Percentiles rank a stretch among this genome's conserved stretches.
Conservation (phyloP, 92 coral and sea anemone species). For the Galaxea fascicularis region DNA sequence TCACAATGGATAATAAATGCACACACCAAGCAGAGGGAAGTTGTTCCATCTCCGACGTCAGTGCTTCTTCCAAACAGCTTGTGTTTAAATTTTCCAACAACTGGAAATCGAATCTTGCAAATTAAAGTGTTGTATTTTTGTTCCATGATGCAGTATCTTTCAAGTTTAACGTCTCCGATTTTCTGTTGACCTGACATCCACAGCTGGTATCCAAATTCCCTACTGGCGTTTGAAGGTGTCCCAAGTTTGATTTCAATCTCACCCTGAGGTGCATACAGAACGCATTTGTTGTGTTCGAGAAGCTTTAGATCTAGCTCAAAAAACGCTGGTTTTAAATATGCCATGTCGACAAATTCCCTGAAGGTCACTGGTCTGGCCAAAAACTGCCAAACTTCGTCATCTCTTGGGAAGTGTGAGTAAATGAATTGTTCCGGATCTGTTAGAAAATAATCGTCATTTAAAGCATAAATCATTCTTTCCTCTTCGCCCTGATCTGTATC, state of each 20-base stretch:
- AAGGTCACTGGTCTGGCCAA: slow-evolving; percentile 18
- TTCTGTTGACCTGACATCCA: slow-evolving; percentile 23
- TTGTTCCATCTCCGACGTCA: neutral
- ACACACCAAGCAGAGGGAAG: neutral
- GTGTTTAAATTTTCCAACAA: slow-evolving; percentile 6
- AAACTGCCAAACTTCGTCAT: slow-evolving; percentile 2
- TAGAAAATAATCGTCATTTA: slow-evolving; percentile 4
- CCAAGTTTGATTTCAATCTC: slow-evolving; percentile 21
- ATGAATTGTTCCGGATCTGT: slow-evolving; percentile 18
- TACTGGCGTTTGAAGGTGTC: neutral
- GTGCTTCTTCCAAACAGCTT: slow-evolving; percentile 4
- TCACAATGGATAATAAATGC: slow-evolving; percentile 23
- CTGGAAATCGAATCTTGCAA: slow-evolving; percentile 30
- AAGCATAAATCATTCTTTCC: neutral
- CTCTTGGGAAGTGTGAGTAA: slow-evolving; percentile 8
- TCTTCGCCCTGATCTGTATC: neutral
- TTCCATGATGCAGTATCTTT: slow-evolving; percentile 29
- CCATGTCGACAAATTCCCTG: slow-evolving; percentile 4
- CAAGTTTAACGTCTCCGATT: slow-evolving; percentile 14
- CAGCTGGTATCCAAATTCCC: slow-evolving; percentile 16
- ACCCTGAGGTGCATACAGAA: slow-evolving; percentile 20
- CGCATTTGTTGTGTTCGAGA: slow-evolving; percentile 16
- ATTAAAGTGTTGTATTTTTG: slow-evolving; percentile 17
- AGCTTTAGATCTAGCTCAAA: neutral
- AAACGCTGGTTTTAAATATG: slow-evolving; percentile 21